Conservation (phyloP, 1,140 invertebrate genomes). For the Polypedilum vanderplanki region DNA sequence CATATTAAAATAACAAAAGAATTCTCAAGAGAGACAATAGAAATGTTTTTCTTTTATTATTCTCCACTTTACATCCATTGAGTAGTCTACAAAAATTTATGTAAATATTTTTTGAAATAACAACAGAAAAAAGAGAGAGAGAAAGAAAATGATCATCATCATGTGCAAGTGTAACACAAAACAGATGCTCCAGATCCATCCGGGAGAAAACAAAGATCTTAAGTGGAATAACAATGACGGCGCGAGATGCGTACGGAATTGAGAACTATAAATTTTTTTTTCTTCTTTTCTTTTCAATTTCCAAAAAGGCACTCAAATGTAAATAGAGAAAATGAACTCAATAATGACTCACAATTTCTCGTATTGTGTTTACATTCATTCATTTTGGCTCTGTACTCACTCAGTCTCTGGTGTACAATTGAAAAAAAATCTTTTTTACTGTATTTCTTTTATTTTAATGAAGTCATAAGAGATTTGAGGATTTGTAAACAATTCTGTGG, state of each 20-base stretch:
- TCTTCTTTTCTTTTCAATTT: no score
- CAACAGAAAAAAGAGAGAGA: neutral
- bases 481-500: no score
- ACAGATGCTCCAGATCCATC: slow-evolving; percentile 6
- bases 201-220: neutral
- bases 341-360: slow-evolving; percentile 3
- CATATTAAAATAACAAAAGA: neutral
- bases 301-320: neutral
- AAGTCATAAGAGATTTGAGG: no score
- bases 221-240: neutral
- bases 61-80: neutral
- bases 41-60: neutral
- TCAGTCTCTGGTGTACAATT: neutral
- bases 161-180: neutral
- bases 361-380: neutral
- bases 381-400: neutral
- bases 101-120: neutral
- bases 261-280: no score
- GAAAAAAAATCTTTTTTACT: no score
- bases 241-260: no score
- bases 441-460: no score
- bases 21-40: neutral
- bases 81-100: neutral
- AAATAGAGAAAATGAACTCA: slow-evolving; percentile 3
- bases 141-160: slow-evolving; percentile 8